These are phyloP conservation scores for Euproctis similis DNA, from an alignment of 2,888 invertebrate species.

Conservation along the genomic window DNA sequence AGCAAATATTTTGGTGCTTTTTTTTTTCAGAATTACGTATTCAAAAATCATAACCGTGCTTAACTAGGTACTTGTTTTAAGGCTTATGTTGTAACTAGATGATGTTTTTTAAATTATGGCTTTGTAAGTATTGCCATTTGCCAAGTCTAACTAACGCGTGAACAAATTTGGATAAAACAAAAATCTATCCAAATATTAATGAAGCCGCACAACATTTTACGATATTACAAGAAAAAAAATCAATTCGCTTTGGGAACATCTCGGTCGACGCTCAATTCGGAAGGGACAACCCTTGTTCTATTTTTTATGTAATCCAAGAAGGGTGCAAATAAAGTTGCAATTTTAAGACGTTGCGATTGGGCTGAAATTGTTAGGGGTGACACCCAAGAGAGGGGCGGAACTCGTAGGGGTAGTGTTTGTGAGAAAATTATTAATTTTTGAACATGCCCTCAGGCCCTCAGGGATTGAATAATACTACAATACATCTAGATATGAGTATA, in stretches of 20 bases:
- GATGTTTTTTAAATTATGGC: too few species aligned
- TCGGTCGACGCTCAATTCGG: conserved; percentile 32
- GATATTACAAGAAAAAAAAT: conserved; percentile 27
- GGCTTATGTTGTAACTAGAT: too few species aligned
- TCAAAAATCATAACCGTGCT: too few species aligned
- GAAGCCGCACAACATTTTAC: conserved; percentile 19
- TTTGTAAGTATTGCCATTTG: too few species aligned
- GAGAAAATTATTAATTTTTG: conserved; percentile 22
- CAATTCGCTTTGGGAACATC: conserved; percentile 23
- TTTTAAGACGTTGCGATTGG: conserved; percentile 50
- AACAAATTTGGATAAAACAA: too few species aligned
- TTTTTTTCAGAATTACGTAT: too few species aligned
- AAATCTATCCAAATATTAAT: too few species aligned
- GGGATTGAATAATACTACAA: conserved; percentile 8
- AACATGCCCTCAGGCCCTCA: conserved; percentile 10
- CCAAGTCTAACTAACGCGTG: too few species aligned
- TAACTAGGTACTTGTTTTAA: too few species aligned
- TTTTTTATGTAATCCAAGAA: conserved; percentile 49
- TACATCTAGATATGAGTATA: conserved; percentile 9
- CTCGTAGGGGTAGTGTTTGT: conserved; percentile 18
- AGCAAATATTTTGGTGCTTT: too few species aligned
- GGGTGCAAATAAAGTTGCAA: conserved; percentile 48
- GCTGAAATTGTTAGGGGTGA: conserved; percentile 39
- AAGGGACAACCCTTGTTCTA: conserved; percentile 37
- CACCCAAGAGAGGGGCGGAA: conserved; percentile 41